Conservation (phyloP, 2,797 vertebrate species). For the Pachyuromys duprasi region DNA sequence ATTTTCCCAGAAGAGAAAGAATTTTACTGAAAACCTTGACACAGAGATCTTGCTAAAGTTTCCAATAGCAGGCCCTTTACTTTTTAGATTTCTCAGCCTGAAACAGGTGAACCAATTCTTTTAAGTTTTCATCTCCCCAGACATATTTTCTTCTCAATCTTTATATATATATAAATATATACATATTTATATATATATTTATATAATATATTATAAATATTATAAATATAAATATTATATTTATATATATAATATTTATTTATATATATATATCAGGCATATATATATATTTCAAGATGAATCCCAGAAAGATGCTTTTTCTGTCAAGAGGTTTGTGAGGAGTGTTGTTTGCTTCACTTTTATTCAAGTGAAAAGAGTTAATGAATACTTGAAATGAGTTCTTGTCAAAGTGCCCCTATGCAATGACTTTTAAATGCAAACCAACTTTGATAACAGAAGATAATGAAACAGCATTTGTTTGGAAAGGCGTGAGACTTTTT, state of each 20-base stretch:
- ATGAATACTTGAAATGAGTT: slow-evolving; percentile 43
- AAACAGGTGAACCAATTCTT: neutral
- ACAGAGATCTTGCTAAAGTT: neutral
- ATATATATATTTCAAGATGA: neutral
- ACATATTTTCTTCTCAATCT: neutral
- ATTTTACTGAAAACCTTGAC: neutral
- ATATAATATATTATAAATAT: too few relatives aligned
- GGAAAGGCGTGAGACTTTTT: slow-evolving; percentile 5
- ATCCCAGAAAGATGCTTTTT: neutral
- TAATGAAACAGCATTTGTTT: neutral
- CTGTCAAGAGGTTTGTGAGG: neutral
- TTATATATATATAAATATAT: too few relatives aligned
- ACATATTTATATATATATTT: too few relatives aligned
- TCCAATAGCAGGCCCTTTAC: neutral
- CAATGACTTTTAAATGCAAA: slow-evolving; percentile 27
- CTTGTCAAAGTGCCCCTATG: neutral
- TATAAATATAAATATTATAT: too few relatives aligned
- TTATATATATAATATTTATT: too few relatives aligned
- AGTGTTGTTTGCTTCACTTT: neutral
- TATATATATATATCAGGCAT: too few relatives aligned
- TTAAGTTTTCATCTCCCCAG: neutral
- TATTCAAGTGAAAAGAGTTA: slow-evolving; percentile 40
- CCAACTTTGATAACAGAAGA: slow-evolving; percentile 20
- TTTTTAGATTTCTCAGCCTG: neutral
- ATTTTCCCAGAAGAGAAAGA: neutral